A percentile compares a stretch with the other conserved stretches of the same genome.
Conservation (phyloP, 2,888 invertebrate genomes). For the Linyphia triangularis region DNA sequence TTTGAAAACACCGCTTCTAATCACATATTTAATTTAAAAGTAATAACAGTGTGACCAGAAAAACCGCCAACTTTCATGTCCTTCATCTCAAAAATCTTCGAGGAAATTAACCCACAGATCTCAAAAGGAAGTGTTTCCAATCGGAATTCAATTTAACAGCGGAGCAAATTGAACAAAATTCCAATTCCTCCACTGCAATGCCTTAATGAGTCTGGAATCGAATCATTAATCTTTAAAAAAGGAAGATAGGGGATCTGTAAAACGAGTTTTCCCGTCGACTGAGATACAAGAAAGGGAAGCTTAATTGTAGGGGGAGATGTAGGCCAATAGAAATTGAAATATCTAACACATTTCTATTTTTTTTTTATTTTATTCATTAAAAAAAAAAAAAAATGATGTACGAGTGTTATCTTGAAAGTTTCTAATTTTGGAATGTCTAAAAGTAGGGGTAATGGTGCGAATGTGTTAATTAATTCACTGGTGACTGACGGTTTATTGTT, state of each 20-base stretch:
- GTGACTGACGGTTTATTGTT: too few species aligned
- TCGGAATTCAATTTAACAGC: constrained; percentile 3
- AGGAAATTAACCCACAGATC: neutral
- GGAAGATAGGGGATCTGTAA: neutral
- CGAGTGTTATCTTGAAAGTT: too few species aligned
- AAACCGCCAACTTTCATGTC: too few species aligned
- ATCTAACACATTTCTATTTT: neutral
- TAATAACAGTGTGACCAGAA: too few species aligned
- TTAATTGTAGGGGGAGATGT: neutral
- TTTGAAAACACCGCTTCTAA: too few species aligned
- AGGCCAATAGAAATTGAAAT: neutral
- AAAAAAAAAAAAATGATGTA: too few species aligned
- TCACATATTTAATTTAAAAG: too few species aligned
- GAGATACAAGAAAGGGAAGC: neutral
- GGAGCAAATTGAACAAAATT: neutral
- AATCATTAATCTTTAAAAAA: neutral
- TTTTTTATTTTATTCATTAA: neutral
- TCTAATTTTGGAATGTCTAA: too few species aligned
- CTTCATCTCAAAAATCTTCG: too few species aligned
- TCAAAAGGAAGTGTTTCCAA: neutral
- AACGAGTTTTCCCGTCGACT: neutral
- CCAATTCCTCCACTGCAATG: neutral
- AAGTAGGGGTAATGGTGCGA: too few species aligned
- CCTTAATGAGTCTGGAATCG: neutral
- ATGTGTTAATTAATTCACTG: too few species aligned